Conservation (phyloP, 2,888 invertebrate genomes). For the Agrilus mali region DNA sequence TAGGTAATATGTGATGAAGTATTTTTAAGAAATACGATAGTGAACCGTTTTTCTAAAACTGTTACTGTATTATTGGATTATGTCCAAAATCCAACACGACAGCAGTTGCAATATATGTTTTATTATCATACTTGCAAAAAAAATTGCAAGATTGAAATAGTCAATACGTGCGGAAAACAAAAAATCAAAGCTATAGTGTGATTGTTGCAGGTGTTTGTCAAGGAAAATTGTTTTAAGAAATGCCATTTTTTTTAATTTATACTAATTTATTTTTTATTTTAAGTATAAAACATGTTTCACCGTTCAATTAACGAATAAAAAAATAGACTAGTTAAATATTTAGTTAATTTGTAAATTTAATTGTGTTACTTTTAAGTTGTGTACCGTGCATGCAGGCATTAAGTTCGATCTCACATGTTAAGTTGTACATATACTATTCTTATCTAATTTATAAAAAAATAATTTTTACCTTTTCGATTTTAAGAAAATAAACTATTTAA, state of each 20-base stretch:
- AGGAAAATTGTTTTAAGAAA: background rate
- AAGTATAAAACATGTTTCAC: background rate
- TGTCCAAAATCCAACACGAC: too few relatives aligned
- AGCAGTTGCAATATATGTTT: too few relatives aligned
- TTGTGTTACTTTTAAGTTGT: constrained; percentile 1
- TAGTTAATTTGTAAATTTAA: constrained; percentile 1
- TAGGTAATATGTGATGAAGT: too few relatives aligned
- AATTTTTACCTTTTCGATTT: constrained; percentile 3
- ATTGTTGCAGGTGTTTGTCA: too few relatives aligned
- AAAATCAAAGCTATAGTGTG: too few relatives aligned
- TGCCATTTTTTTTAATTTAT: background rate
- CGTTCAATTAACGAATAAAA: background rate
- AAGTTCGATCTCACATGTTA: constrained; percentile 15
- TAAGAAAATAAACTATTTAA: background rate
- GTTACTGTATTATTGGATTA: too few relatives aligned
- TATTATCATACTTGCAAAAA: too few relatives aligned
- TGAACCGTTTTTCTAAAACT: too few relatives aligned
- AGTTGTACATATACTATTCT: constrained; percentile 11
- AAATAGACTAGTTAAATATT: background rate
- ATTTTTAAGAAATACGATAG: too few relatives aligned
- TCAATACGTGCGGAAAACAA: too few relatives aligned
- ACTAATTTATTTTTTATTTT: background rate
- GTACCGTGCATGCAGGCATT: constrained; percentile 10
- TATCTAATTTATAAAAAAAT: constrained; percentile 7
- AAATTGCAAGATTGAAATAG: too few relatives aligned